Conservation (phyloP, 2,888 invertebrate genomes). For the Drosophila melanocephala region DNA sequence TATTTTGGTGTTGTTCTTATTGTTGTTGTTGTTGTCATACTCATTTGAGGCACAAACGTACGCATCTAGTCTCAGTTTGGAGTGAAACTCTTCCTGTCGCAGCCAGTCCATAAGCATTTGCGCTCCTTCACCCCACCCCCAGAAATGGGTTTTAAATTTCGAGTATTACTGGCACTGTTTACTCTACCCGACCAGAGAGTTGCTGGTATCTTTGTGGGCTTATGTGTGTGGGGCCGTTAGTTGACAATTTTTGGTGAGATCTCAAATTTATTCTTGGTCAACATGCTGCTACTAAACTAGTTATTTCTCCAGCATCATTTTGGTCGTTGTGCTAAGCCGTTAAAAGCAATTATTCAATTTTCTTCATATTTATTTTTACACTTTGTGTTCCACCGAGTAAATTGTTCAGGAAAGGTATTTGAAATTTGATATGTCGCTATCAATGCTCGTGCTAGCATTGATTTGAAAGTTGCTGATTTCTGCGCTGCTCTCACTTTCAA, state of each 20-base stretch:
- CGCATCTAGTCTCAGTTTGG: background rate
- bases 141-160: conserved; percentile 3
- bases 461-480: conserved; percentile 65
- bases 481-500: conserved; percentile 28
- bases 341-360: background rate
- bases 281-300: conserved; percentile 4
- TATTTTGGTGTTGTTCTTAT: background rate
- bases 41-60: conserved; percentile 9
- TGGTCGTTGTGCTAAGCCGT: background rate
- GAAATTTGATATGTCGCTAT: background rate
- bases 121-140: background rate
- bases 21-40: background rate
- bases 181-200: conserved; percentile 1
- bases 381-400: background rate
- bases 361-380: background rate
- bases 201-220: background rate
- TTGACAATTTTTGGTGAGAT: background rate
- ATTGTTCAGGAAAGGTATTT: conserved; percentile 2
- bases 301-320: background rate
- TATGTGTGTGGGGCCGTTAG: background rate
- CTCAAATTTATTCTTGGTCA: conserved; percentile 7
- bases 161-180: background rate
- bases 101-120: conserved; percentile 11
- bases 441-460: conserved; percentile 40
- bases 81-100: conserved; percentile 2